A percentile compares a stretch with the other conserved stretches of the same genome.
These are phyloP conservation scores for Physella acuta DNA, from an alignment of 1,140 invertebrate genomes.

Conservation along the genomic window DNA sequence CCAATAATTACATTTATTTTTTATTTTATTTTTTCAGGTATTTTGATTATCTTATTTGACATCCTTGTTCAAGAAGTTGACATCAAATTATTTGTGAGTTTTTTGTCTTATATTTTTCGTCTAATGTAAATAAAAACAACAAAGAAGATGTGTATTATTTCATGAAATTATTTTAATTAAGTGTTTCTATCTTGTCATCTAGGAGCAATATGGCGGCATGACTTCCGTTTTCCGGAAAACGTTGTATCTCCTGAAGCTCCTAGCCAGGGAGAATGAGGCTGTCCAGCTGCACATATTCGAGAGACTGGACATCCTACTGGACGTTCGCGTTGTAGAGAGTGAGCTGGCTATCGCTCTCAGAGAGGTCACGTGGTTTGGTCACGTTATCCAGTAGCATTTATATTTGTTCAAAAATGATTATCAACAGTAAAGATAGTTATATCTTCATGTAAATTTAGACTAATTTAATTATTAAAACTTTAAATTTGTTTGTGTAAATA, in stretches of 20 bases:
- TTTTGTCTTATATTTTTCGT: background rate
- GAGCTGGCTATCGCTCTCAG: conserved; percentile 56
- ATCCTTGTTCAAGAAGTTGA: conserved; percentile 55
- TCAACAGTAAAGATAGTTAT: no score
- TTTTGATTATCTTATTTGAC: conserved; percentile 54
- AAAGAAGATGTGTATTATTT: background rate
- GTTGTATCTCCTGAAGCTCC: conserved; percentile 53
- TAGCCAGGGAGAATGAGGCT: conserved; percentile 53
- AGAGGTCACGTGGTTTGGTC: no score
- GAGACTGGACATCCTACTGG: conserved; percentile 53
- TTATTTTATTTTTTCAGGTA: conserved; percentile 46
- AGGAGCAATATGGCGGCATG: conserved; percentile 57
- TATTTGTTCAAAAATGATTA: no score
- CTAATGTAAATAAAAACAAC: background rate
- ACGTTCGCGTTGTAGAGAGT: conserved; percentile 55
- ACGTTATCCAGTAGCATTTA: no score
- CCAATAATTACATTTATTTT: no score
- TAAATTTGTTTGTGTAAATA: no score
- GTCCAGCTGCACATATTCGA: conserved; percentile 59
- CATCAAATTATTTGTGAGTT: conserved; percentile 50
- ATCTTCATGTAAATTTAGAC: no score
- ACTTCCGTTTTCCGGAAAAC: conserved; percentile 55
- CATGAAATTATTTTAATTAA: background rate
- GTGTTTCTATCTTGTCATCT: background rate
- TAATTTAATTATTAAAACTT: no score